Percentiles rank a stretch among this genome's conserved stretches.
Conservation (phyloP, 2,888 invertebrate species). For the Amiota minor region DNA sequence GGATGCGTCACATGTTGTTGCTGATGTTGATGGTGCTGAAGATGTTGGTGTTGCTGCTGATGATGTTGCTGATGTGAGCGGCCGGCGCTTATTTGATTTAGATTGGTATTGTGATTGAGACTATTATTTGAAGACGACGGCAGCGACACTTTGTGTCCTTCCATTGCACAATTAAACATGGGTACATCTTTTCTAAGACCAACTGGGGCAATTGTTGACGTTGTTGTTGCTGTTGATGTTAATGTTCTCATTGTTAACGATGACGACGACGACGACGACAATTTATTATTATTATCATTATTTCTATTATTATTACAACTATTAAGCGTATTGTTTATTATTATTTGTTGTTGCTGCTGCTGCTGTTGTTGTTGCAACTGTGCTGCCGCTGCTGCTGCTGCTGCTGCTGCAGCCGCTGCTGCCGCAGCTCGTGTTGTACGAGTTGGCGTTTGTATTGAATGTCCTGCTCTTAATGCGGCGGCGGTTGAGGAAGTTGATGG, state of each 20-base stretch:
- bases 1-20: not conserved
- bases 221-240: slow-evolving; percentile 25
- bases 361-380: slow-evolving; percentile 46
- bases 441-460: slow-evolving; percentile 20
- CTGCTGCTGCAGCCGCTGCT: slow-evolving; percentile 26
- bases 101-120: not conserved
- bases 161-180: slow-evolving; percentile 73
- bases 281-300: slow-evolving; percentile 20
- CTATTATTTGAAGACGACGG: not conserved
- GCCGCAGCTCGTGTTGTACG: slow-evolving; percentile 24
- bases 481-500: slow-evolving; percentile 56
- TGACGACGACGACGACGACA: slow-evolving; percentile 34
- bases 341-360: slow-evolving; percentile 52
- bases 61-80: slow-evolving; percentile 29
- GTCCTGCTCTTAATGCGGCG: slow-evolving; percentile 44
- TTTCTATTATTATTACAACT: slow-evolving; percentile 59
- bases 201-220: slow-evolving; percentile 39
- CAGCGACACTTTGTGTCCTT: slow-evolving; percentile 49
- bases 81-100: not conserved
- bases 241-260: slow-evolving; percentile 30
- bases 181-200: slow-evolving; percentile 71
- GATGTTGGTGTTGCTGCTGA: slow-evolving; percentile 35
- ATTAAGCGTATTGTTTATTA: slow-evolving; percentile 57
- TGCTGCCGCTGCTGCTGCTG: slow-evolving; percentile 34
- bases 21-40: not conserved